Percentiles rank a stretch among this genome's conserved stretches.
These are phyloP conservation scores for Armadillidium nasatum DNA, from an alignment of 1,140 invertebrate genomes.

Conservation along the genomic window DNA sequence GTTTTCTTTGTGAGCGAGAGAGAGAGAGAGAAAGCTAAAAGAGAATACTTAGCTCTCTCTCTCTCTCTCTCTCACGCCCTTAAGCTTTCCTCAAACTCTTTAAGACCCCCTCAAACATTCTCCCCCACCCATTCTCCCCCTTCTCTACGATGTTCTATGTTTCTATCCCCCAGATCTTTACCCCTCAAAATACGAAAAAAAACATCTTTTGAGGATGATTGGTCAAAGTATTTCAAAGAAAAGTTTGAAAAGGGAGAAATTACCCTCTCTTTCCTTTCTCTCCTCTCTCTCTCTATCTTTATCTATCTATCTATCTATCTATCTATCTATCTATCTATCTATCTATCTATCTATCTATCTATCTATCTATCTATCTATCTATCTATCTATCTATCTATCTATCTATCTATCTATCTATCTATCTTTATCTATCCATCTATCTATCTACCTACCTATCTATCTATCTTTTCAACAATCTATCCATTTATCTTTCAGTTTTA, in stretches of 20 bases:
- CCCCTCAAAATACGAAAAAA: not conserved
- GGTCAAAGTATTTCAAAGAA: slow-evolving; percentile 13
- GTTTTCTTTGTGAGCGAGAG: too few species aligned
- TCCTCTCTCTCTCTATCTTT: not conserved
- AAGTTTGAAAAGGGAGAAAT: slow-evolving; percentile 4
- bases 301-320: not conserved
- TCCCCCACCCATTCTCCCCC: not conserved
- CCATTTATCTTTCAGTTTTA: too few species aligned
- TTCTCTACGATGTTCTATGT: not conserved
- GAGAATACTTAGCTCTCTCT: not conserved
- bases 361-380: slow-evolving; percentile 23
- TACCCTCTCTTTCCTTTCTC: not conserved
- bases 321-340: not conserved
- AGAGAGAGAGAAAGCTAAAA: too few species aligned
- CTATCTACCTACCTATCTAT: too few species aligned
- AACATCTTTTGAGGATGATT: slow-evolving; percentile 10
- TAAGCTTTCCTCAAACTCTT: not conserved
- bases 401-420: slow-evolving; percentile 18
- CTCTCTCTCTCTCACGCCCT: not conserved
- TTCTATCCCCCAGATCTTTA: too few species aligned
- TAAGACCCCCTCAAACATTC: not conserved
- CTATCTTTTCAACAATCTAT: too few species aligned
- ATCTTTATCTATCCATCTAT: too few species aligned
- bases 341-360: slow-evolving; percentile 1
- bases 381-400: slow-evolving; percentile 16